These are phyloP conservation scores for Sebastolobus altivelis DNA, from an alignment of 2,797 vertebrate genomes.

Conservation along the genomic window DNA sequence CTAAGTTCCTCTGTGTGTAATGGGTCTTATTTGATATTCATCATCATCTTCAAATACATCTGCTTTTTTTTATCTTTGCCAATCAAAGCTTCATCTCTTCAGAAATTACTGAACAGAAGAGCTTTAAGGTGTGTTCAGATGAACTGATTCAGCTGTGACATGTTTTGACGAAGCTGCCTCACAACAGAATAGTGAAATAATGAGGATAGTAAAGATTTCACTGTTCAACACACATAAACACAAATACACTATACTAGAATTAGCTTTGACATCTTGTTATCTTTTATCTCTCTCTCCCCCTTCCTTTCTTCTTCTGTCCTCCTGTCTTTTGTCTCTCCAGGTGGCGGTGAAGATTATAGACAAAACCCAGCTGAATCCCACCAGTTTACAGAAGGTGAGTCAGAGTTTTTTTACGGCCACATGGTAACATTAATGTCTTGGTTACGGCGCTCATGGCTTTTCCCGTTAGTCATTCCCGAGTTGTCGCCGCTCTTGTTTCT, in stretches of 20 bases:
- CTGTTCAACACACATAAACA: conserved; percentile 12
- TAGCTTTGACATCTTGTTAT: conserved; percentile 40
- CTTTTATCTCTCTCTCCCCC: conserved; percentile 26
- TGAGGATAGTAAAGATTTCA: conserved; percentile 35
- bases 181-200: conserved; percentile 39
- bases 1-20: neutral
- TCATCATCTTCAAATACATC: conserved; percentile 2
- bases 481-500: conserved; percentile 42
- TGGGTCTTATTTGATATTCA: neutral
- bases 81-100: conserved; percentile 11
- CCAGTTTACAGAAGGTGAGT: conserved; percentile 86
- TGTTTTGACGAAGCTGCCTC: conserved; percentile 54
- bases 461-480: conserved; percentile 55
- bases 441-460: conserved; percentile 45
- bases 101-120: conserved; percentile 12
- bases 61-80: neutral
- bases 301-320: conserved; percentile 9
- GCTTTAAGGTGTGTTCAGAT: conserved; percentile 41
- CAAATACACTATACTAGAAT: conserved; percentile 37
- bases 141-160: conserved; percentile 35
- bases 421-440: conserved; percentile 57
- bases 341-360: conserved; percentile 87
- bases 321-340: conserved; percentile 60
- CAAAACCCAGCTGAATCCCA: conserved; percentile 86
- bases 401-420: conserved; percentile 49